Percentiles rank a stretch among this genome's conserved stretches.
Conservation (phyloP, 2,113 vertebrate genomes). For the Leiothrix lutea region DNA sequence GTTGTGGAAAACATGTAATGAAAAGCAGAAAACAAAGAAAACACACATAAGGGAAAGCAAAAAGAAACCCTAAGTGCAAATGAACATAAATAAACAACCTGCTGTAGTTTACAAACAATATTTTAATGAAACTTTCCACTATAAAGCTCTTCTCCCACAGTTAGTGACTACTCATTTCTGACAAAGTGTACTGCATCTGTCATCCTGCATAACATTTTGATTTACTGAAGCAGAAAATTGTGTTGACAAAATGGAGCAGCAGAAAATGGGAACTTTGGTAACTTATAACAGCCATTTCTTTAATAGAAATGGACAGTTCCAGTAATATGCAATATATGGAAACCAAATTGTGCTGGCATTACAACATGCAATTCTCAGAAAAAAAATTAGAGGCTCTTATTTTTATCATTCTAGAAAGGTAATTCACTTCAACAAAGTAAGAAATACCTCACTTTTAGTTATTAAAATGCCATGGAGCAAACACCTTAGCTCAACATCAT, state of each 20-base stretch:
- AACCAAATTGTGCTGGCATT: neutral
- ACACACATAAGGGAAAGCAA: neutral
- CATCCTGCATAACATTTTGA: neutral
- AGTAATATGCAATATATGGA: neutral
- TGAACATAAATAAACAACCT: neutral
- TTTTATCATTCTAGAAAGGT: neutral
- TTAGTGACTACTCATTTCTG: neutral
- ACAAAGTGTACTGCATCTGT: neutral
- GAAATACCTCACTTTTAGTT: neutral
- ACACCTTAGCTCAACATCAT: neutral
- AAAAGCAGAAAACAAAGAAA: neutral
- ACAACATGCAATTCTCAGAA: neutral
- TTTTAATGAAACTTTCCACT: neutral
- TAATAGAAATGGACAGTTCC: neutral
- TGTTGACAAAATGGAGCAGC: neutral
- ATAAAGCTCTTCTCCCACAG: neutral
- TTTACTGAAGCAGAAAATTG: neutral
- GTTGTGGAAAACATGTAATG: neutral
- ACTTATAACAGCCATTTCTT: neutral
- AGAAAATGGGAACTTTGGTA: neutral
- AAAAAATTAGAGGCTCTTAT: neutral
- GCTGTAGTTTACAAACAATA: neutral
- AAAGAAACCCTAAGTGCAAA: neutral
- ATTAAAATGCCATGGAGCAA: neutral
- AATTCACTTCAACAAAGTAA: neutral